Percentiles rank a stretch among this genome's conserved stretches.
Evolutionary conservation across 1,140 invertebrate species (phyloP).

Genomic region (Conopomorpha cramerella): DNA sequence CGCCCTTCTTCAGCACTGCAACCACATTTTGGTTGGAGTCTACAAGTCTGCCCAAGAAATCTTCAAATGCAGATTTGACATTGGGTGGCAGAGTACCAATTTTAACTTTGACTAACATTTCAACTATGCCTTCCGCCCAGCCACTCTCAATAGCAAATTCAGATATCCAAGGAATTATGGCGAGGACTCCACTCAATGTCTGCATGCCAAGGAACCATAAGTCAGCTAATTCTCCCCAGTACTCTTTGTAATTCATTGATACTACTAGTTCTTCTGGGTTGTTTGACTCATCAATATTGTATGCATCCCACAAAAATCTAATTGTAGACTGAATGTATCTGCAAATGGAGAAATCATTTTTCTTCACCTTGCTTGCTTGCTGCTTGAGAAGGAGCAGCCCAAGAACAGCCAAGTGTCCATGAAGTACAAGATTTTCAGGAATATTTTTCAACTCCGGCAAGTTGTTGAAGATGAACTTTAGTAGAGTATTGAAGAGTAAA

Average conservation of each 20-base stretch:
- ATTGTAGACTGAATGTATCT: constrained; percentile 87
- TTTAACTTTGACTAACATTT: constrained; percentile 79
- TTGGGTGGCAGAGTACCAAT: constrained; percentile 79
- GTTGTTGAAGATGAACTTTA: constrained; percentile 87
- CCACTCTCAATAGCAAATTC: constrained; percentile 90
- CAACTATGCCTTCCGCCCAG: constrained; percentile 87
- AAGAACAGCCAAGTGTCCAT: constrained; percentile 82
- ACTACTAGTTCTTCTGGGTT: constrained; percentile 81
- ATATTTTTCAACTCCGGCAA: constrained; percentile 82
- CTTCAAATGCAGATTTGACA: constrained; percentile 87
- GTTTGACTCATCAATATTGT: constrained; percentile 84
- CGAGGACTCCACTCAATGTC: constrained; percentile 80
- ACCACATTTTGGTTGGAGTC: constrained; percentile 77
- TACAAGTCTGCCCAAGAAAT: constrained; percentile 83
- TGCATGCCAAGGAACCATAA: constrained; percentile 94
- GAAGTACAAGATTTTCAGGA: constrained; percentile 81
- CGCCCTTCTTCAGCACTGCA: constrained; percentile 80
- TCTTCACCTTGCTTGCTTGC: constrained; percentile 78
- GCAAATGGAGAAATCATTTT: constrained; percentile 85
- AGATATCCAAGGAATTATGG: constrained; percentile 84
- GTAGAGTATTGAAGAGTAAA: constrained; percentile 73
- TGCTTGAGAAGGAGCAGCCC: constrained; percentile 84
- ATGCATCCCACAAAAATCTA: constrained; percentile 90
- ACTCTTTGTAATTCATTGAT: constrained; percentile 81
- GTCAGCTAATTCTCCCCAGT: constrained; percentile 88